phyloP scores from a whole-genome alignment of 1,140 invertebrate genomes.

The Nixonia krombeini region DNA sequence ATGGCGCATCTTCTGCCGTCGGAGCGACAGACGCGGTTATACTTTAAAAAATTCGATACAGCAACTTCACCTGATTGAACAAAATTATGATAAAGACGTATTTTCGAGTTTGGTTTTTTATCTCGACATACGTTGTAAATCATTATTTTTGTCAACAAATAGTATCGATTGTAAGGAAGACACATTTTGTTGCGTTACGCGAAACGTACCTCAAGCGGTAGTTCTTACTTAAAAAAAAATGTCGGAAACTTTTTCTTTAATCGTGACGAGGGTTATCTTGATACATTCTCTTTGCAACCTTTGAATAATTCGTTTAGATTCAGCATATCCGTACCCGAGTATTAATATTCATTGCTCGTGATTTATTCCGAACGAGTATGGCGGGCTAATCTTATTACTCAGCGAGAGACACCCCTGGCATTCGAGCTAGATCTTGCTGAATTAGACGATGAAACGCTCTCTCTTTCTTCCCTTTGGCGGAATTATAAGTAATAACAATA shows the following conservation, averaged over 20 bases:
- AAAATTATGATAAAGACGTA: no score
- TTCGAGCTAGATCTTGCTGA: constrained; percentile 19
- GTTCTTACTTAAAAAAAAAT: no score
- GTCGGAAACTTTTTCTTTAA: no score
- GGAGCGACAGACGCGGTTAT: constrained; percentile 22
- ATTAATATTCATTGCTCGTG: constrained; percentile 36
- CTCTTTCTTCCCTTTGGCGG: not conserved
- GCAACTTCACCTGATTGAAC: no score
- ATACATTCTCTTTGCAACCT: constrained; percentile 2
- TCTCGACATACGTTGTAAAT: constrained; percentile 30
- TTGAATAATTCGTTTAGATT: not conserved
- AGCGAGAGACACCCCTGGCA: constrained; percentile 14
- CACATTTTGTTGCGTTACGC: no score
- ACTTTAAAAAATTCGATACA: constrained; percentile 28
- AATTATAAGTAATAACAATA: constrained; percentile 36
- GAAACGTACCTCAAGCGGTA: no score
- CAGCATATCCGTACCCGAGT: constrained; percentile 6
- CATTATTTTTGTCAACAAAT: constrained; percentile 23
- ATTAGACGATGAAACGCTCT: no score
- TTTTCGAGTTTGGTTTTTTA: no score
- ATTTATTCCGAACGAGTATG: constrained; percentile 21
- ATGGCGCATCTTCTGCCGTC: constrained; percentile 12
- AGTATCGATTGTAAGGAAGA: not conserved
- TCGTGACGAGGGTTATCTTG: not conserved
- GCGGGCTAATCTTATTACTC: constrained; percentile 24